Base-by-base conservation (phyloP, 2,113 vertebrate species). In the Himantopus leucocephalus region DNA sequence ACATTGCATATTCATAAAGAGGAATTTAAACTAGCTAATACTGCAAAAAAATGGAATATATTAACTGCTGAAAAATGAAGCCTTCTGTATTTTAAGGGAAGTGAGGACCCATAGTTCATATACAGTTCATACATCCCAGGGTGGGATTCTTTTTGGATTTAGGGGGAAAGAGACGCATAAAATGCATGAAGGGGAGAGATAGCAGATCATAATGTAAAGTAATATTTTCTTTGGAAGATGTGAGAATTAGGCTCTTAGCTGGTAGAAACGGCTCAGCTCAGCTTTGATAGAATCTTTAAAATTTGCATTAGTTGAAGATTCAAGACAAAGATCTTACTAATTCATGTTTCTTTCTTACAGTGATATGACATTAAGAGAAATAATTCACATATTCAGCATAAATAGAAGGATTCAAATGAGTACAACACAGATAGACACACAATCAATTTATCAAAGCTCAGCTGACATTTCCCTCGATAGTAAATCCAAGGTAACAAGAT, bases 41-140 rank as follows among this genome's bases (percentile, higher is more conserved):
- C 39, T 62, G 64, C 18, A 71, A 88, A 85, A 53, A 75, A 58
- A 35, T 0, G 20, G 43, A 90, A 85, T 77, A 63, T 12, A 85
- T 83, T 83, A 93, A 92, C 59, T 66, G n/a, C 78, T 94, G 29
- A 71, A 91, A 92, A 95, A 74, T 43, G 8, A 85, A 93, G 43
- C 24, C 55, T 74, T 93, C 27, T 76, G 12, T 88, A 39, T 84
- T 90, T 80, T 70, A 66, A 79, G 32, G 20, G 70, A 79, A 79
- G n/a, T 16, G 34, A 95, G 39, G 63, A 87, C 14, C 30, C 27
- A 72, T 11, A 60, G 66, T 7, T 93, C 84, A 84, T 19, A 30
- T 2, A 47, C 14, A 67, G 60, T 19, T 89, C 73, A 64, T 41
- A 41, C 18, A 15, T 32, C 29, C 50, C 11, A 7, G 7, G 15